Conservation (phyloP, 2,888 invertebrate species). For the Hirtodrosophila trivittata region DNA sequence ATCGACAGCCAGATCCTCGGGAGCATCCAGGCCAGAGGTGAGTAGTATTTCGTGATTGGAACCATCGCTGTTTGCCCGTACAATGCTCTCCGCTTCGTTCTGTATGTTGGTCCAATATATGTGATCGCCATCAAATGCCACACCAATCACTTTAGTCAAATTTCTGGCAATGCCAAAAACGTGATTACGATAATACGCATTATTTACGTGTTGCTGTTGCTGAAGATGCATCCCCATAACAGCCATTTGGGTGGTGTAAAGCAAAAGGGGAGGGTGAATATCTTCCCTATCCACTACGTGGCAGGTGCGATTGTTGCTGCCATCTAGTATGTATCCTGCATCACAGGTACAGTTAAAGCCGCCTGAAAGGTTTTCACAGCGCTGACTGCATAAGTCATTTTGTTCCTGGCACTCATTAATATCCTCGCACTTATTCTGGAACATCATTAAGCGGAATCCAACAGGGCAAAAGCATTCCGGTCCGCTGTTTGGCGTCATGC, state of each 20-base stretch:
- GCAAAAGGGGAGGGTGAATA: constrained; percentile 88
- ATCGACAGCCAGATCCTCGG: constrained; percentile 91
- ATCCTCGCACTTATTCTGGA: constrained; percentile 83
- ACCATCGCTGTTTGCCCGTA: constrained; percentile 87
- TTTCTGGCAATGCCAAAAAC: constrained; percentile 84
- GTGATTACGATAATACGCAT: constrained; percentile 29
- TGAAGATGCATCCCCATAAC: constrained; percentile 87
- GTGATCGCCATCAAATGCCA: constrained; percentile 88
- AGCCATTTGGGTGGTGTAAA: constrained; percentile 88
- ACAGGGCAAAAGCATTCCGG: constrained; percentile 86
- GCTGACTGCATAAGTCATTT: constrained; percentile 88
- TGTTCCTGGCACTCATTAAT: constrained; percentile 87
- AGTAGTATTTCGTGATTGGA: constrained; percentile 86
- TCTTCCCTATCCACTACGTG: constrained; percentile 82
- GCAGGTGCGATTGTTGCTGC: constrained; percentile 85
- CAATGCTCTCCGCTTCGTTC: constrained; percentile 89
- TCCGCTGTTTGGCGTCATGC: constrained; percentile 84
- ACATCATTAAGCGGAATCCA: constrained; percentile 79
- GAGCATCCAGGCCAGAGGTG: constrained; percentile 88
- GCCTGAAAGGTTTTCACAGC: constrained; percentile 86
- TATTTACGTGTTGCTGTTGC: constrained; percentile 81
- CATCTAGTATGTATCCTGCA: constrained; percentile 85
- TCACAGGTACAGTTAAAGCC: constrained; percentile 88
- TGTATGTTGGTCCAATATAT: constrained; percentile 92
- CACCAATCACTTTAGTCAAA: constrained; percentile 86